Evolutionary conservation across 1,140 invertebrate genomes (phyloP), one percentile per base, ranked within the genome.

Genomic region (Harlomillsia oculata): DNA sequence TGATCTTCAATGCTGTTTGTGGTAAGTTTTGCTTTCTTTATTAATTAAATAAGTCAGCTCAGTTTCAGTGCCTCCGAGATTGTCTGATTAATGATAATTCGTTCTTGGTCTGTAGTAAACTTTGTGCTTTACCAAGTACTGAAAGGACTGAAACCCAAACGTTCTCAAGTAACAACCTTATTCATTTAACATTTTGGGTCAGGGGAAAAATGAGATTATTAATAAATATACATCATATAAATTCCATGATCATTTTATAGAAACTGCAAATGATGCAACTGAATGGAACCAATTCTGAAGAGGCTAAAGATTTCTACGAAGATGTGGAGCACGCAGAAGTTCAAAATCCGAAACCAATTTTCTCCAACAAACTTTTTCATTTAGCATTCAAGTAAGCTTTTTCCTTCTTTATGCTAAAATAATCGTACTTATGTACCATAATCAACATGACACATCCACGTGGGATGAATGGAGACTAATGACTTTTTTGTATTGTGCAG

Each of bases 101-200:
- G n/a, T n/a, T n/a, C n/a, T n/a, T n/a, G n/a, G n/a, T n/a, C n/a
- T 46, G 34, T 23, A 56, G 52, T 49, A 3, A 59, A 59, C 21
- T 53, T 59, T 28, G 16, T 53, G 13, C 16, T 54, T 2, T 53
- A 54, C n/a, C 26, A 28, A 21, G 37, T 58, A 11, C 11, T 58
- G 18, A 39, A 46, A 21, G n/a, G n/a, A n/a, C 56, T 41, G 13
- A 53, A 53, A 48, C 40, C 9, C 23, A 18, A 34, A 53, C 9
- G 18, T 8, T 28, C 18, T n/a, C n/a, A 26, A 48, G 11, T 48
- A n/a, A 18, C 6, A 20, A 30, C 34, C 18, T 49, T 49, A 3
- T 3, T 32, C 29, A 20, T n/a, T 37, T 41, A 2, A 43, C 11
- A 29, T 14, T 30, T 5, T 28, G 36, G 14, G 29, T 48, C 30